Percentiles rank a stretch among this genome's conserved stretches.
Conservation (phyloP, 1,140 invertebrate species). For the Hyphantria cunea region DNA sequence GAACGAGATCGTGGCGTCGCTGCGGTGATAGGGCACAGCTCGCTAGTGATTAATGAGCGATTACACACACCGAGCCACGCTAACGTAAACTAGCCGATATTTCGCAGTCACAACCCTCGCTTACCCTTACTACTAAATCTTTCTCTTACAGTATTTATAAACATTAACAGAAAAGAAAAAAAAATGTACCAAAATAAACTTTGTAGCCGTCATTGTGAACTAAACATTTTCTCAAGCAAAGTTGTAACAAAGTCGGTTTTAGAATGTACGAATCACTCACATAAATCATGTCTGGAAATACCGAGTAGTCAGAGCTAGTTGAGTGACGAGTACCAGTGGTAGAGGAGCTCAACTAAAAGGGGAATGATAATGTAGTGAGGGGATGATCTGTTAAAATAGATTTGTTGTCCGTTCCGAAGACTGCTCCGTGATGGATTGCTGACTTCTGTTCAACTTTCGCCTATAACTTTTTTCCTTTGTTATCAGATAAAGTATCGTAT, state of each 20-base stretch:
- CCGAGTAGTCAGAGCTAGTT: conserved; percentile 6
- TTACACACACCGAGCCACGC: conserved; percentile 48
- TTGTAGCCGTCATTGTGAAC: too few species aligned
- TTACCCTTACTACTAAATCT: conserved; percentile 17
- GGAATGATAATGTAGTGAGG: conserved; percentile 68
- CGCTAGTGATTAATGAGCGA: conserved; percentile 54
- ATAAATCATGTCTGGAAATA: conserved; percentile 10
- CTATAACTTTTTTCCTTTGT: conserved; percentile 46
- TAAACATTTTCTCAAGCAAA: not conserved
- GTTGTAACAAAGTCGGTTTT: not conserved
- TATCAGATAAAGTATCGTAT: conserved; percentile 49
- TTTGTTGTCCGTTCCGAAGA: conserved; percentile 65
- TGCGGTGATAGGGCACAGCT: conserved; percentile 76
- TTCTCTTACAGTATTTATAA: not conserved
- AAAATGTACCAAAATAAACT: too few species aligned
- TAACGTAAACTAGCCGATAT: conserved; percentile 64
- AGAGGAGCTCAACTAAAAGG: conserved; percentile 39
- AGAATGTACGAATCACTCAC: conserved; percentile 1
- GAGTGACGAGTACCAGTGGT: conserved; percentile 30
- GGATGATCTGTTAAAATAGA: conserved; percentile 75
- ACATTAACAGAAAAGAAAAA: too few species aligned
- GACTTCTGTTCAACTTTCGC: conserved; percentile 60
- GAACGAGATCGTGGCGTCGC: conserved; percentile 76
- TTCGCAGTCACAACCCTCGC: conserved; percentile 26
- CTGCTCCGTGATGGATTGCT: conserved; percentile 67